A percentile compares a stretch with the other conserved stretches of the same genome.
These are phyloP conservation scores for Hylia prasina DNA, from an alignment of 2,113 vertebrate genomes.

Conservation along the genomic window DNA sequence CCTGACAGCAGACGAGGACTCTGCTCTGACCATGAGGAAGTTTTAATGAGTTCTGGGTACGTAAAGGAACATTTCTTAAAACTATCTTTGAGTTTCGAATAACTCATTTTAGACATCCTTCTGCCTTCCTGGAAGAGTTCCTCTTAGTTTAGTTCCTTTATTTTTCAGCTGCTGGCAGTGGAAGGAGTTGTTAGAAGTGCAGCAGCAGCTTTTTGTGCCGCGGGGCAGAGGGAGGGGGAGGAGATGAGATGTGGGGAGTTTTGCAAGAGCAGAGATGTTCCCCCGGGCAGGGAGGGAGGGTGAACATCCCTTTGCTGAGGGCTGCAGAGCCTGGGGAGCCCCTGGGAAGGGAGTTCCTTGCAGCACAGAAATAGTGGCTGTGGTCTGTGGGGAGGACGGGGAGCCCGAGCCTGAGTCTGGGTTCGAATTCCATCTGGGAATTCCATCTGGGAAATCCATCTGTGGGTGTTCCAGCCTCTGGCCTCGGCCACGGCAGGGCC, in stretches of 20 bases:
- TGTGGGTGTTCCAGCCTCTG: background rate
- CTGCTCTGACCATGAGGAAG: fast-evolving
- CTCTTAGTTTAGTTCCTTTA: background rate
- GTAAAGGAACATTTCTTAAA: background rate
- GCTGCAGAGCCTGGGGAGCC: background rate
- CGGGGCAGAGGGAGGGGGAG: background rate
- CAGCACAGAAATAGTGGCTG: background rate
- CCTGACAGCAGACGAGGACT: background rate
- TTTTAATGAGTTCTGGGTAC: background rate
- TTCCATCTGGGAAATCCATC: background rate
- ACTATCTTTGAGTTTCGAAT: background rate
- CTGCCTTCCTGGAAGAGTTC: background rate
- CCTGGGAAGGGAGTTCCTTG: background rate
- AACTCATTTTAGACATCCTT: background rate
- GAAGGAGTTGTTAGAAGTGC: background rate
- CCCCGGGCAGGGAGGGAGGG: too few relatives aligned
- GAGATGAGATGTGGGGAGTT: background rate
- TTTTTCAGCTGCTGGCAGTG: background rate
- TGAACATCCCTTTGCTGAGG: background rate
- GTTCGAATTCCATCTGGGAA: too few relatives aligned
- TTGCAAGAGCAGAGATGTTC: too few relatives aligned
- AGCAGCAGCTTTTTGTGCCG: background rate
- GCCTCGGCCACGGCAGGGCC: too few relatives aligned
- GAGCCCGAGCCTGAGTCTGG: too few relatives aligned
- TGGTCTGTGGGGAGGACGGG: too few relatives aligned